Base-by-base conservation (phyloP, 2,113 vertebrate species). In the Piprites chloris region DNA sequence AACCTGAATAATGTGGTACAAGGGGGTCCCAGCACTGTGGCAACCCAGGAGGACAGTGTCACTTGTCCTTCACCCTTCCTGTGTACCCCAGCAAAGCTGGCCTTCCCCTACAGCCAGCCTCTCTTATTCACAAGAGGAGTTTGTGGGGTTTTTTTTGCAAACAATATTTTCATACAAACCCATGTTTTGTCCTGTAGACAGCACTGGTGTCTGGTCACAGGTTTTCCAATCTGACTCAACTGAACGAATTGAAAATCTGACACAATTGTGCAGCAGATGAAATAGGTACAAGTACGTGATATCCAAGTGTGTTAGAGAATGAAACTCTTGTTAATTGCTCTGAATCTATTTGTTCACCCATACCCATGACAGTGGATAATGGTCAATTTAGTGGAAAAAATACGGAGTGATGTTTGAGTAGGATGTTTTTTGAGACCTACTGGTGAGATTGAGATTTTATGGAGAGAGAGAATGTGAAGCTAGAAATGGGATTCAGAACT, bases 331-430 rank as follows among this genome's bases (percentile, higher is more conserved):
- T 35, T 68, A 47, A 46, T 69, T 27, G 44, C 16, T 61, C 37
- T 53, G 30, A 41, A 10, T 81, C 41, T 53, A 5, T 24, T 46
- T 18, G 2, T 39, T 91, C 15, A 22, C 42, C 21, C 17, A 5
- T 47, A 5, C 26, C 35, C 7, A 1, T 22, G 32, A 15, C 21
- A 46, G 37, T 44, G 69, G n/a, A 18, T 74, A 44, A 58, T 33
- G 20, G 32, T 21, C 16, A 30, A 2, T 67, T 68, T 27, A 62
- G 26, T 8, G 14, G 13, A 58, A 69, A 90, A 81, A 49, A 16
- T 6, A 12, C 0, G 0, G 15, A 24, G 9, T 73, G 33, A 7
- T 66, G 50, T 30, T 67, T 80, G 24, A 27, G 11, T 11, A 14
- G 35, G n/a, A 17, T 59, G 24, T 71, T 32, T 61, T 61, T 69